Percentiles rank a stretch among this genome's conserved stretches.
phyloP scores from a whole-genome alignment of 2,888 invertebrate species.

The Noctuana brunneofusca region DNA sequence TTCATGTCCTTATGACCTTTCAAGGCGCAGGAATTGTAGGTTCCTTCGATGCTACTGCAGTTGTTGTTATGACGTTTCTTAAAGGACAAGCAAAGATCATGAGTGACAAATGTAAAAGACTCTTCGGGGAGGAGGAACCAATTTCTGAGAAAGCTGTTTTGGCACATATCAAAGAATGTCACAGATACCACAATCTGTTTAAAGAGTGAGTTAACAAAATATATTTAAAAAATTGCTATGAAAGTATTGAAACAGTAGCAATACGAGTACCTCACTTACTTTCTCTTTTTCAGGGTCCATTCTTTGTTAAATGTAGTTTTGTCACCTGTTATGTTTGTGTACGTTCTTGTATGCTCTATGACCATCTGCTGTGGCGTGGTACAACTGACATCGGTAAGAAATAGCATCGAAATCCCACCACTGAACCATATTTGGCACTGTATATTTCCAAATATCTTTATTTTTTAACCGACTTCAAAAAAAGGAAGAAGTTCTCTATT shows the following conservation, averaged over 20 bases:
- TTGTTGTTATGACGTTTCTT: conserved; percentile 61
- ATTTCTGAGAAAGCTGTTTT: conserved; percentile 41
- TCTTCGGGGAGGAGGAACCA: conserved; percentile 47
- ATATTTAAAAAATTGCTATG: no score
- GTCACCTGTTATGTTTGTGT: conserved; percentile 64
- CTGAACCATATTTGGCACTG: no score
- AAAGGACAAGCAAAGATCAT: conserved; percentile 63
- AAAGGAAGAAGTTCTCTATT: no score
- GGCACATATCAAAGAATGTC: conserved; percentile 58
- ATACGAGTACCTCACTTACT: no score
- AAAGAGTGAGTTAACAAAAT: conserved; percentile 50
- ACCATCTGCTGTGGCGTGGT: conserved; percentile 64
- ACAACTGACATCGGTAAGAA: conserved; percentile 58
- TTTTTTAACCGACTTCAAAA: no score
- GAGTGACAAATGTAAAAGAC: conserved; percentile 47
- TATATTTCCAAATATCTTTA: no score
- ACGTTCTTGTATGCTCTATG: conserved; percentile 62
- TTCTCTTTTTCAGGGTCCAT: conserved; percentile 47
- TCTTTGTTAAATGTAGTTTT: conserved; percentile 50
- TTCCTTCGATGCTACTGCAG: conserved; percentile 55
- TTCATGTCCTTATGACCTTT: conserved; percentile 52
- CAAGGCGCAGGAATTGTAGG: conserved; percentile 57
- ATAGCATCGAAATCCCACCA: not conserved
- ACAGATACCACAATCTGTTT: conserved; percentile 57
- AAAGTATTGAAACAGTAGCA: no score